A percentile compares a stretch with the other conserved stretches of the same genome.
These are phyloP conservation scores for Axinella damicornis DNA, from an alignment of 37 sponge, comb jelly and placozoan species.

Conservation along the genomic window DNA sequence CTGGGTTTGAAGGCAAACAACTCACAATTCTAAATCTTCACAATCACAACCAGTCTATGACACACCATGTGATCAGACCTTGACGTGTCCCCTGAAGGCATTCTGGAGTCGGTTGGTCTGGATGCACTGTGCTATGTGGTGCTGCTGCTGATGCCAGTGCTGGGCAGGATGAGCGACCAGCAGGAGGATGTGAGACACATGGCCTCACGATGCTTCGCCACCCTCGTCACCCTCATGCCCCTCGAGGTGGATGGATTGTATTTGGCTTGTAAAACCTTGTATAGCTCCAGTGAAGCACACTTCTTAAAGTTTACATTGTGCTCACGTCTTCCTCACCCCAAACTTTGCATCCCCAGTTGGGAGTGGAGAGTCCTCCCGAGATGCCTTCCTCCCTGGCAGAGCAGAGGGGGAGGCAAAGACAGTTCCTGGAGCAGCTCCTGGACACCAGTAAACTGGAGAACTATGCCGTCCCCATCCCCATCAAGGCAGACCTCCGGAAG, in stretches of 20 bases:
- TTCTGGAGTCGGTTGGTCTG: constrained; percentile 68
- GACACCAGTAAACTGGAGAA: constrained; percentile 83
- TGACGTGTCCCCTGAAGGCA: constrained; percentile 27
- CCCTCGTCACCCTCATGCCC: constrained; percentile 83
- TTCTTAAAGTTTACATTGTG: too few relatives aligned
- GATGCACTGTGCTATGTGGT: constrained; percentile 82
- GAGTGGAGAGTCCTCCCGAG: constrained; percentile 53
- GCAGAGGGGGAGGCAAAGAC: constrained; percentile 51
- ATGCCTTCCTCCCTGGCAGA: constrained; percentile 56
- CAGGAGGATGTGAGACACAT: constrained; percentile 66
- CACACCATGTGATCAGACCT: too few relatives aligned
- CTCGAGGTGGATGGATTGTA: constrained; percentile 85
- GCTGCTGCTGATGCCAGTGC: constrained; percentile 86
- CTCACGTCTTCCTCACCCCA: too few relatives aligned
- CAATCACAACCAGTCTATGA: too few relatives aligned
- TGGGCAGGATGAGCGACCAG: constrained; percentile 93
- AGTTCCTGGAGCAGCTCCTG: constrained; percentile 95
- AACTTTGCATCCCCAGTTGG: constrained; percentile 19
- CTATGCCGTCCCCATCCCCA: constrained; percentile 71
- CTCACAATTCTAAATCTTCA: too few relatives aligned
- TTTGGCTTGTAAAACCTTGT: too few relatives aligned
- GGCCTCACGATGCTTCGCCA: constrained; percentile 91
- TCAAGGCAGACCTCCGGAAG: constrained; percentile 91
- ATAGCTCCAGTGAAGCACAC: too few relatives aligned
- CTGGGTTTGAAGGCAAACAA: too few relatives aligned